Evolutionary conservation across 2,888 invertebrate species (phyloP).

Genomic region (Aporophyla lueneburgensis): DNA sequence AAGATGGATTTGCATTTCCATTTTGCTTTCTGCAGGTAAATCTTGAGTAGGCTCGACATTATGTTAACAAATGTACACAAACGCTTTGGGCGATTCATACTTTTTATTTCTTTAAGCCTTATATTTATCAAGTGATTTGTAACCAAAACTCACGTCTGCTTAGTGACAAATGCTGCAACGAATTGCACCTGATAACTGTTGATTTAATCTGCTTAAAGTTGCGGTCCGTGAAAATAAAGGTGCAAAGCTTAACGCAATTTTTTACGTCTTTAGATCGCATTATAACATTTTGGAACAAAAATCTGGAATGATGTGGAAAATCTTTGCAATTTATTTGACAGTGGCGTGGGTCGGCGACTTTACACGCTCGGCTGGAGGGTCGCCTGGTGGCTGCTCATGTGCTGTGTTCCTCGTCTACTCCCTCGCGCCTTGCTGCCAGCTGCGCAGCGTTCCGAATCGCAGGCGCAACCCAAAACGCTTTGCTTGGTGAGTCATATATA

Average conservation of each 20-base stretch:
- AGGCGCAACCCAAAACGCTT: conserved; percentile 92
- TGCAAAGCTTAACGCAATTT: conserved; percentile 71
- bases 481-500: conserved; percentile 78
- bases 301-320: conserved; percentile 54
- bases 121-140: conserved; percentile 67
- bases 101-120: conserved; percentile 61
- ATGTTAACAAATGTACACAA: conserved; percentile 64
- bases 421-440: conserved; percentile 93
- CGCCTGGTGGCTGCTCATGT: conserved; percentile 95
- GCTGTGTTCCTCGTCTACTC: conserved; percentile 93
- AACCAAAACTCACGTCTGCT: conserved; percentile 58
- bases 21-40: conserved; percentile 57
- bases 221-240: conserved; percentile 62
- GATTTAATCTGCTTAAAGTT: conserved; percentile 75
- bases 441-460: conserved; percentile 96
- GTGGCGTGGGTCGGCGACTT: conserved; percentile 95
- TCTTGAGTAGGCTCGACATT: conserved; percentile 51
- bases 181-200: conserved; percentile 72
- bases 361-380: conserved; percentile 94
- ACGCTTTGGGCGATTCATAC: conserved; percentile 51
- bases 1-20: conserved; percentile 72
- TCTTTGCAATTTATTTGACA: conserved; percentile 78
- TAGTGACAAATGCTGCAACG: conserved; percentile 72
- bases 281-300: conserved; percentile 52
- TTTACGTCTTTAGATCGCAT: conserved; percentile 61